phyloP scores from a whole-genome alignment of 2,797 vertebrate genomes.

The Sciaenops ocellatus region DNA sequence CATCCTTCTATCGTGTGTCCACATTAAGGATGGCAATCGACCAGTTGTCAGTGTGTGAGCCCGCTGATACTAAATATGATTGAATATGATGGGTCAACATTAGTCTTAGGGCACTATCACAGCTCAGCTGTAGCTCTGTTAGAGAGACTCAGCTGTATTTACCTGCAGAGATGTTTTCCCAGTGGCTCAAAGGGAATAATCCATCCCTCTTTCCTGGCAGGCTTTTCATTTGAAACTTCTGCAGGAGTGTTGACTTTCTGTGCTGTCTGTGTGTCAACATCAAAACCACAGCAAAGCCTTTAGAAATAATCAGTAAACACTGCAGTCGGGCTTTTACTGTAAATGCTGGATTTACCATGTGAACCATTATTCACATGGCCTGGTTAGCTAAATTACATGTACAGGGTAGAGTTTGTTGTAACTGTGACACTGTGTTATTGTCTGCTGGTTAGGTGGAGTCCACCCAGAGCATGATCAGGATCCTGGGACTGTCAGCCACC shows the following conservation, averaged over 20 bases:
- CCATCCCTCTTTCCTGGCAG: no score
- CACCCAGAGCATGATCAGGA: conserved; percentile 98
- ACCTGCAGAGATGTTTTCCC: not conserved
- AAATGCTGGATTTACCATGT: no score
- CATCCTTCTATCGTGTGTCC: not conserved
- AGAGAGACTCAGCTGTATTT: not conserved
- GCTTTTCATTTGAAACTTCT: no score
- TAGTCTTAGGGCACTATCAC: not conserved
- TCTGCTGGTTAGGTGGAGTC: conserved; percentile 91
- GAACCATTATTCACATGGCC: no score
- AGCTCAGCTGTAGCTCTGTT: not conserved
- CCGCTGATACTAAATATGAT: not conserved
- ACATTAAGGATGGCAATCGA: not conserved
- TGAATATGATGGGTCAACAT: not conserved
- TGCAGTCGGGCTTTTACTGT: no score
- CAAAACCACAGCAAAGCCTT: no score
- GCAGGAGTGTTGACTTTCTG: no score
- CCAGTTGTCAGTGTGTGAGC: not conserved
- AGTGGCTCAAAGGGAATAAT: not conserved
- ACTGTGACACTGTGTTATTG: conserved; percentile 9
- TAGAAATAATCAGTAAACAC: no score
- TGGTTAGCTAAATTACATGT: no score
- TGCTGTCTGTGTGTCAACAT: no score
- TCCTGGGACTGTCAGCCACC: conserved; percentile 97
- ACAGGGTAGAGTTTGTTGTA: not conserved